These are phyloP conservation scores for Cerastoderma edule DNA, from an alignment of 2,888 invertebrate species.

Conservation along the genomic window DNA sequence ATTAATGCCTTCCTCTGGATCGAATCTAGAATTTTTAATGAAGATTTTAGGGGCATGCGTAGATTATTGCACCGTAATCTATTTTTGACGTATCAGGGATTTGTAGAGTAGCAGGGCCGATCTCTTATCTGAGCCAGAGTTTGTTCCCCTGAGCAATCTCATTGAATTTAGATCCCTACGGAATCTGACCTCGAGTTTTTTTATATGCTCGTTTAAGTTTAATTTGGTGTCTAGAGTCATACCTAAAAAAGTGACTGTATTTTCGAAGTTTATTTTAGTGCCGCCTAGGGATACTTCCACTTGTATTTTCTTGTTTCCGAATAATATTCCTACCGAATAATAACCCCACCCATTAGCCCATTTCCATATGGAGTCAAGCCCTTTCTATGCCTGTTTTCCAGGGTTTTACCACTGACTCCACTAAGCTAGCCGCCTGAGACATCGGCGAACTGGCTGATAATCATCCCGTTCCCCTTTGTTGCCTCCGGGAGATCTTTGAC, in stretches of 20 bases:
- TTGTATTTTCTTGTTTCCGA: not conserved
- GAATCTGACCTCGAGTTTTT: not conserved
- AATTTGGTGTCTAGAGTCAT: not conserved
- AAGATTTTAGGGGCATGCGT: no score
- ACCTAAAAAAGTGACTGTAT: conserved; percentile 2
- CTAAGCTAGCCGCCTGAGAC: conserved; percentile 26
- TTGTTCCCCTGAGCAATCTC: conserved; percentile 17
- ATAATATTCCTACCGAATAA: conserved; percentile 17
- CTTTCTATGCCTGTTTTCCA: conserved; percentile 22
- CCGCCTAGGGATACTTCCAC: not conserved
- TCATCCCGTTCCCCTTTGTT: no score
- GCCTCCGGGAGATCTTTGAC: conserved; percentile 29
- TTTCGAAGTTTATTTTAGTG: no score
- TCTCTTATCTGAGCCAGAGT: conserved; percentile 14
- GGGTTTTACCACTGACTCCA: not conserved
- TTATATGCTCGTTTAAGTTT: not conserved
- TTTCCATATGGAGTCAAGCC: conserved; percentile 16
- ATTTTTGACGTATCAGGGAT: conserved; percentile 18
- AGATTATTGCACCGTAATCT: conserved; percentile 24
- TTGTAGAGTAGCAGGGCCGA: conserved; percentile 10
- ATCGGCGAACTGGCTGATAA: conserved; percentile 28
- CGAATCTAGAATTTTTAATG: no score
- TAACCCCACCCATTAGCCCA: conserved; percentile 30
- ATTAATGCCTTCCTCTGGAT: no score
- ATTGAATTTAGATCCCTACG: conserved; percentile 12